Conservation (phyloP, 2,888 invertebrate genomes). For the Lumbricus terrestris region DNA sequence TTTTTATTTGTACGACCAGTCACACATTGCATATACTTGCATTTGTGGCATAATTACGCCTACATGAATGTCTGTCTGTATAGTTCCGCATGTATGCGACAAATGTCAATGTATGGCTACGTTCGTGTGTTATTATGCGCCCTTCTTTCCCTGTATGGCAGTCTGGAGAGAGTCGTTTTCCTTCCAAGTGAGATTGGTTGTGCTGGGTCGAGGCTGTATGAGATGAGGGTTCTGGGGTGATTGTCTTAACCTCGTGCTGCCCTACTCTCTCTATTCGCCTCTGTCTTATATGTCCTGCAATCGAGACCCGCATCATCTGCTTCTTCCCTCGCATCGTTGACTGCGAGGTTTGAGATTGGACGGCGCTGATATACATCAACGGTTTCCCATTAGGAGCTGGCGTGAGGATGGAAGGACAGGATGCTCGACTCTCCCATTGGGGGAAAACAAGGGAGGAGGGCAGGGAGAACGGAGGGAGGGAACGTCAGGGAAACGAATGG, state of each 20-base stretch:
- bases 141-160: neutral
- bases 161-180: neutral
- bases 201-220: neutral
- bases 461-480: neutral
- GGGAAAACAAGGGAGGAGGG: neutral
- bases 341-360: neutral
- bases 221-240: neutral
- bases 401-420: neutral
- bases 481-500: neutral
- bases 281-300: neutral
- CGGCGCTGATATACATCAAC: neutral
- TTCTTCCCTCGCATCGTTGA: neutral
- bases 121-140: neutral
- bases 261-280: neutral
- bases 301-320: neutral
- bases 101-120: neutral
- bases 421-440: neutral
- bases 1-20: no score
- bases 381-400: neutral
- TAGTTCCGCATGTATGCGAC: neutral
- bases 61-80: no score
- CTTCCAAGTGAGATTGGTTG: neutral
- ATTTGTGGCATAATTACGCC: no score
- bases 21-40: no score
- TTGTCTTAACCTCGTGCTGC: neutral